Base-by-base conservation (phyloP, 2,797 vertebrate genomes). In the Neosalanx taihuensis region DNA sequence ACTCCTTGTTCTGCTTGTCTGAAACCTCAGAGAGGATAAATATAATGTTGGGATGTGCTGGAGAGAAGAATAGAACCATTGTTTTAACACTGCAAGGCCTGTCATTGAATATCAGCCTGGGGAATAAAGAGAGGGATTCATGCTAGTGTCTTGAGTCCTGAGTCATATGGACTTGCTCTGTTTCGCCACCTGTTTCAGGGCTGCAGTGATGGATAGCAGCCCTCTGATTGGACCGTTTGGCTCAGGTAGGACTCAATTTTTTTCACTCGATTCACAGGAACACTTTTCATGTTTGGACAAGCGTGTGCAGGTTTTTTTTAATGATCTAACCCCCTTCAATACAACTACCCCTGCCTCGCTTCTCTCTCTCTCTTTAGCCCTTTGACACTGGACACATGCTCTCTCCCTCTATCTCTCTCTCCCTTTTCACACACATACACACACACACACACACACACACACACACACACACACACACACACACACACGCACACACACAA, bases 31-130 rank as follows among this genome's bases (percentile, higher is more conserved):
- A 81, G 69, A 53, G 70, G 72, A 81, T 72, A 56, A 17, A 56
- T 56, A 56, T 56, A 56, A 56, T 56, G 63, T 51, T 51, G 30
- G 72, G 31, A 65, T 67, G 71, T 79, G 70, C 64, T 49, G 61
- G 17, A 18, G 66, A 76, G 79, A 83, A 86, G 73, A 91, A 90
- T 86, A 78, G 82, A 18, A 53, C 72, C 68, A 79, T 88, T 91
- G 88, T 90, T 76, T 78, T 72, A 17, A 74, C 74, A 89, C 81
- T 88, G 81, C 74, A 68, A n/a, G 82, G 64, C 37, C 80, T 78
- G 85, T 87, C 79, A 76, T 83, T 74, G 77, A 85, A 79, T 73
- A 79, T 76, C 61, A 77, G 77, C 84, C 81, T 26, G 81, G 67
- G 72, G 79, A 70, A 84, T 83, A 77, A 84, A 85, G 72, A 75